Evolutionary conservation across 2,113 vertebrate genomes (phyloP), one percentile per base, ranked within the genome.

Genomic region (Anolis sagrei): DNA sequence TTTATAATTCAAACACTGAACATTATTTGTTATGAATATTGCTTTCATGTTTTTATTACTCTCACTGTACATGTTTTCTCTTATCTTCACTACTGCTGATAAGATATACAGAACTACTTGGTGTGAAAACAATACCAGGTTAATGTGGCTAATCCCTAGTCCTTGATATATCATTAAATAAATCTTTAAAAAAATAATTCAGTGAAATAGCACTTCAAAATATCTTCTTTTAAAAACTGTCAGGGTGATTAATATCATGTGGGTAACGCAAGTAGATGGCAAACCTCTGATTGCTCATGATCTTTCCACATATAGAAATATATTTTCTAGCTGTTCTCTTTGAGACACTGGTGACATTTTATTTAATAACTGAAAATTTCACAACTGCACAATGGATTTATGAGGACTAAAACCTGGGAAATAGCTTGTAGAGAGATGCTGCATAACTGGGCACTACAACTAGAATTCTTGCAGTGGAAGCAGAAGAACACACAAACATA

Each of bases 81-180:
- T 90, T 93, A 88, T 92, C 91, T 94, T 49, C 81, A 29, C 86
- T 92, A 90, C 93, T 92, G 89, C 93, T 92, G 93, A 90, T 93
- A 90, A 93, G 93, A 92, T 93, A 95, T 86, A 93, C 92, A 93
- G 89, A 91, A 94, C 91, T 94, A 93, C 93, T 93, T 93, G 89
- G 93, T 95, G 93, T 92, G 94, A 94, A 93, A 95, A 94, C 93
- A 95, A 90, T 93, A 44, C 88, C 92, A 94, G 94, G 92, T 92
- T 94, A 94, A 94, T 94, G 90, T 89, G 91, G 90, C 93, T 94
- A 94, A 94, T 92, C 93, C 88, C 94, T 91, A 89, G 87, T 93
- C 88, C 89, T 93, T 92, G 88, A 87, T 92, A 89, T 92, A 84
- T 93, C 84, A 92, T 92, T 85, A 93, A 94, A 93, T 94, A 94